Evolutionary conservation across 2,888 invertebrate species (phyloP), one percentile per base, ranked within the genome.

Genomic region (Epirrita christyi): DNA sequence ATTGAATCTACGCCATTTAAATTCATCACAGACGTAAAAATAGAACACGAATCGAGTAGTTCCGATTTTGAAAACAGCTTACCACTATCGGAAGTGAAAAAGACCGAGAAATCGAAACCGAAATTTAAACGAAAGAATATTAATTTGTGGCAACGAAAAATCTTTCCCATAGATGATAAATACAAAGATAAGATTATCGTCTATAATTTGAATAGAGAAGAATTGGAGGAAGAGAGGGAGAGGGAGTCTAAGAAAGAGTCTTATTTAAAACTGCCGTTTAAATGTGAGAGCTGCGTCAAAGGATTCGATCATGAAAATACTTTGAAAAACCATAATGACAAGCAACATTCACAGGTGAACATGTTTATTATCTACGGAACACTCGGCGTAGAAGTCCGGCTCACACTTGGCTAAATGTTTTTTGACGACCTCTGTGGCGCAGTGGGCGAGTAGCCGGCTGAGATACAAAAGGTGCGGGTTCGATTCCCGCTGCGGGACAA

Each of bases 261-360:
- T 0, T 90, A 83, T 59, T 42, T 85, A 32, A 85, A 78, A 27
- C 66, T 88, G 8, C 85, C 86, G 0, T 86, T 68, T 37, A 86
- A 84, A 62, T 90, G 89, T 63, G 80, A 83, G 1, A 66, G 64
- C 7, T 90, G 90, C 51, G 75, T 89, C 0, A 75, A 77, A 0
- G 88, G 83, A 0, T 90, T 88, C 28, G 88, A 88, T 13, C 82
- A 85, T 41, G 86, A 88, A 21, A 37, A 71, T 5, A 85, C 77
- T 0, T 67, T 83, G 38, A 68, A 77, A 1, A 79, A 75, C 0
- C 90, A 90, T 61, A 70, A 77, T 36, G 73, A 81, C 14, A 83
- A 78, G 9, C 71, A 82, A 1, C 90, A 90, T 71, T 59, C 63
- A 0, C 63, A 73, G 75, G 90, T 89, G 55, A 11, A 36, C n/a